Evolutionary conservation across 2,113 vertebrate species (phyloP).

Genomic region (Anseranas semipalmata): DNA sequence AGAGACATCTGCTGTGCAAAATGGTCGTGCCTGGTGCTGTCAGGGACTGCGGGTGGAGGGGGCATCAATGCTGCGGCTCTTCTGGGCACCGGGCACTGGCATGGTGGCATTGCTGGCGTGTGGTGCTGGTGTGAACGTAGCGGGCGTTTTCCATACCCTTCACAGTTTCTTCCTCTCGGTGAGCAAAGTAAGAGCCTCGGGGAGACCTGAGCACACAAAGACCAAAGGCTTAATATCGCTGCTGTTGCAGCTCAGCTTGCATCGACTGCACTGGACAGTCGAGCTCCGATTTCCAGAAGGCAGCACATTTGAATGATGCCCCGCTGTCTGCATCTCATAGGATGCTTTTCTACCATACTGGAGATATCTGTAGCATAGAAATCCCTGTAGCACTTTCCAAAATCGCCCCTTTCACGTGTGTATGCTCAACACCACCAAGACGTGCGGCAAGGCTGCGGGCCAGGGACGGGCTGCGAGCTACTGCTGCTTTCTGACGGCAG

Average conservation of each 20-base stretch:
- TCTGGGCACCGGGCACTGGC: background rate
- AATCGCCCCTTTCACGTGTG: background rate
- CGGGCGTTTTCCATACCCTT: background rate
- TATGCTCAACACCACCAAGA: background rate
- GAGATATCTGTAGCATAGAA: background rate
- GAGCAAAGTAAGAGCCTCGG: background rate
- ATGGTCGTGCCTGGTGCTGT: background rate
- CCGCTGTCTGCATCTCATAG: background rate
- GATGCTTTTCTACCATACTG: background rate
- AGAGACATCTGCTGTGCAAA: background rate
- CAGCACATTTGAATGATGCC: background rate
- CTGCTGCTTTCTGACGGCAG: background rate
- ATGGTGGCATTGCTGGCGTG: background rate
- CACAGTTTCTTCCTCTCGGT: background rate
- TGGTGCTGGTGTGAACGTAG: background rate
- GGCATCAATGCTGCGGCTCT: background rate
- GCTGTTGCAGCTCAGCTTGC: background rate
- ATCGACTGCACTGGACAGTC: background rate
- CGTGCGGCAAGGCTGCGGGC: fast-evolving
- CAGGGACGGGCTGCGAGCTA: background rate
- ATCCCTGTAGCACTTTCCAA: background rate
- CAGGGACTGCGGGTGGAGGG: background rate
- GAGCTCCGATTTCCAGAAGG: background rate
- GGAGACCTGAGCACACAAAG: background rate
- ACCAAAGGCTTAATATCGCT: background rate